Evolutionary conservation across 2,113 vertebrate genomes (phyloP).

Genomic region (Xerus inauris): DNA sequence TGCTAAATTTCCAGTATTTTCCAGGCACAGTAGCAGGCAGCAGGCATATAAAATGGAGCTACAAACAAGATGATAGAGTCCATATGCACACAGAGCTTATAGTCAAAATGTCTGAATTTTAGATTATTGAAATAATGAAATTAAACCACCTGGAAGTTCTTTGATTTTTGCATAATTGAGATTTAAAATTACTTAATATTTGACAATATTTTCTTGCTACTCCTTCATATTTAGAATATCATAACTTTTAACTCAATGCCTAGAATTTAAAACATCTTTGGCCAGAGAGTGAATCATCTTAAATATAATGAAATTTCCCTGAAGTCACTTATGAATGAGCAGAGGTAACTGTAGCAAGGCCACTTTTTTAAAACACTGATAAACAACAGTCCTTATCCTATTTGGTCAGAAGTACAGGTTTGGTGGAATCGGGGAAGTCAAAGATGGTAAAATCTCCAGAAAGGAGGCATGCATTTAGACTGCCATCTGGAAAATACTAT

Average conservation of each 20-base stretch:
- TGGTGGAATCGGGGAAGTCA: neutral
- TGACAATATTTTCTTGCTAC: neutral
- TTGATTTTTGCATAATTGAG: neutral
- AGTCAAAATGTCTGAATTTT: neutral
- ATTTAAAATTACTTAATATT: neutral
- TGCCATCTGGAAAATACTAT: constrained; percentile 55
- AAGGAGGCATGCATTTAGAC: constrained; percentile 60
- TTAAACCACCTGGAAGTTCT: neutral
- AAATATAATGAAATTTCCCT: neutral
- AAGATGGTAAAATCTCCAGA: constrained; percentile 32
- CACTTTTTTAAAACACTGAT: neutral
- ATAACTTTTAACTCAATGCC: neutral
- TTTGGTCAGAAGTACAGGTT: neutral
- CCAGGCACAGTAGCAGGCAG: neutral
- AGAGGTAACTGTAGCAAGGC: neutral
- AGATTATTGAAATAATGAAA: neutral
- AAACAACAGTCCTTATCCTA: neutral
- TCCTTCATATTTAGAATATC: neutral
- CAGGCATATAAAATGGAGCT: neutral
- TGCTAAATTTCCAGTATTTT: neutral
- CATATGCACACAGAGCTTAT: neutral
- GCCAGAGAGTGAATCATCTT: neutral
- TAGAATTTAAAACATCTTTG: neutral
- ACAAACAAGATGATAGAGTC: neutral
- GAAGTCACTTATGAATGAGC: neutral